A percentile compares a stretch with the other conserved stretches of the same genome.
These are phyloP conservation scores for Sterrhoptilus dennistouni DNA, from an alignment of 2,113 vertebrate genomes.

Conservation along the genomic window DNA sequence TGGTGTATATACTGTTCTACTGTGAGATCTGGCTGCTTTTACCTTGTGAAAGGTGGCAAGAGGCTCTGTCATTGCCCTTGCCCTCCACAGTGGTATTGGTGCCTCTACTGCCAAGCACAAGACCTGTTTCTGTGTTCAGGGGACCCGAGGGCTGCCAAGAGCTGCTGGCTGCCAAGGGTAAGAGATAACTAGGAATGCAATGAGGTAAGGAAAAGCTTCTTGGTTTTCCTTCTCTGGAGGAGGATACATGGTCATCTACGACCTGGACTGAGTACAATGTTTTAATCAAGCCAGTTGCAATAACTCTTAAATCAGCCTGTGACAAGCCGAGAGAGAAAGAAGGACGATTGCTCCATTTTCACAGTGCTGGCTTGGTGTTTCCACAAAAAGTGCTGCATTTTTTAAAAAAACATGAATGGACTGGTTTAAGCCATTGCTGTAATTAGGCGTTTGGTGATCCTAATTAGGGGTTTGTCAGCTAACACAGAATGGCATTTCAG, in stretches of 20 bases:
- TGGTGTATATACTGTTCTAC: neutral
- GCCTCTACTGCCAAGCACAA: neutral
- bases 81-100: neutral
- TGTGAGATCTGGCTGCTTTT: neutral
- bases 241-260: neutral
- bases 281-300: slow-evolving; percentile 27
- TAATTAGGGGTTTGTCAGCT: neutral
- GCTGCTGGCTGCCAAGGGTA: neutral
- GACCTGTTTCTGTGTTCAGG: neutral
- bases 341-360: neutral
- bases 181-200: neutral
- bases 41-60: neutral
- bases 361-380: neutral
- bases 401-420: neutral
- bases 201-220: slow-evolving; percentile 40
- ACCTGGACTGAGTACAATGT: neutral
- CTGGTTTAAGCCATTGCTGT: neutral
- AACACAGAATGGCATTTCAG: neutral
- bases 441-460: neutral
- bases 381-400: neutral
- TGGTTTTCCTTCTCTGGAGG: neutral
- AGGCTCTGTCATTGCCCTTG: neutral
- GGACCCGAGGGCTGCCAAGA: neutral
- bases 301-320: slow-evolving; percentile 7
- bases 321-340: neutral